Evolutionary conservation across 30 jellyfish, hydroid and myxozoan species (phyloP).

Genomic region (Hydractinia echinata): DNA sequence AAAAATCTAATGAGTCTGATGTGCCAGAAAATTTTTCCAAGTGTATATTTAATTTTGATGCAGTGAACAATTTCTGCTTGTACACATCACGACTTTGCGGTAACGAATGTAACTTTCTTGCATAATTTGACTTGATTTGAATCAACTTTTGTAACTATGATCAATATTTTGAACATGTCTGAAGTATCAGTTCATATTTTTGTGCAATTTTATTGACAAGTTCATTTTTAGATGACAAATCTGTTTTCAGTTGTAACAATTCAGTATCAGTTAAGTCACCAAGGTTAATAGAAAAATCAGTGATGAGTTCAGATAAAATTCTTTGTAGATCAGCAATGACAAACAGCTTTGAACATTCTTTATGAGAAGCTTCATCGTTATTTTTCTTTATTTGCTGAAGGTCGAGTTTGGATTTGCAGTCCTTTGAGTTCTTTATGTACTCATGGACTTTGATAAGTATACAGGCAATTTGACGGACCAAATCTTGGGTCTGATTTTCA

Average conservation of each 20-base stretch:
- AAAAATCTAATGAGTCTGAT: slow-evolving; percentile 23
- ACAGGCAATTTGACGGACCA: background rate
- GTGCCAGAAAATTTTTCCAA: slow-evolving; percentile 19
- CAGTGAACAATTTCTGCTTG: slow-evolving; percentile 18
- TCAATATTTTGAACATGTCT: slow-evolving; percentile 13
- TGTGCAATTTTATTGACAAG: slow-evolving; percentile 15
- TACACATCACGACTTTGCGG: background rate
- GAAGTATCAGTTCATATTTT: slow-evolving; percentile 10
- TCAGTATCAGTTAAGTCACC: slow-evolving; percentile 12
- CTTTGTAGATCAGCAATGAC: background rate
- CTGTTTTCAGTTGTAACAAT: slow-evolving; percentile 23
- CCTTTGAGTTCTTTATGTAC: slow-evolving; percentile 28
- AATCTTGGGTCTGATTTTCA: slow-evolving; percentile 20
- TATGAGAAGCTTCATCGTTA: slow-evolving; percentile 2
- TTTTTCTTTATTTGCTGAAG: background rate
- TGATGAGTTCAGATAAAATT: background rate
- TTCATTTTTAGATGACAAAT: slow-evolving; percentile 8
- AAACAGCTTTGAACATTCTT: slow-evolving; percentile 21
- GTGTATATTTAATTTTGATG: slow-evolving; percentile 23
- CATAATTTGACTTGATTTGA: slow-evolving; percentile 16
- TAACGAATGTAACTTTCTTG: background rate
- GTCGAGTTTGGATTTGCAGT: slow-evolving; percentile 11
- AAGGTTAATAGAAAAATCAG: slow-evolving; percentile 1
- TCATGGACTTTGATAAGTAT: background rate
- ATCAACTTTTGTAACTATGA: slow-evolving; percentile 5